Evolutionary conservation across 2,113 vertebrate genomes (phyloP), one percentile per base, ranked within the genome.

Genomic region (Falcunculus frontatus): DNA sequence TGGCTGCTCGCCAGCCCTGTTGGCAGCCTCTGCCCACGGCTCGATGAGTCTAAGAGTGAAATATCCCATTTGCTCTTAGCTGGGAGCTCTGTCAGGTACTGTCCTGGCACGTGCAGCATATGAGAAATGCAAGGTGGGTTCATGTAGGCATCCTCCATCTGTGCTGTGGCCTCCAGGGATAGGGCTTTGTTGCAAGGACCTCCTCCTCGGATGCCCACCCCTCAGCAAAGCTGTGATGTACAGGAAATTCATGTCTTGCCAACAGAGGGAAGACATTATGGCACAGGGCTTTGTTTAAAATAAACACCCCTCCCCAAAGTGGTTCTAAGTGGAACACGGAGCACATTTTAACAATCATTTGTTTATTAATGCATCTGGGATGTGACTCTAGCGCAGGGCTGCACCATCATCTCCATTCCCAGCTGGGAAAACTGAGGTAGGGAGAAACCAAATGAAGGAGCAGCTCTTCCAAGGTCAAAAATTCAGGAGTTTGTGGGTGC

Each of bases 371-470:
- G 65, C 13, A 3, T 89, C n/a, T 77, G 30, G 14, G 81, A 65
- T 57, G 49, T 16, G 37, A 26, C 42, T 79, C 14, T 13, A 47
- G 60, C 0, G 0, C 33, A 35, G 76, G 44, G 47, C 49, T 76
- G 89, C 53, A 33, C 16, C 23, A 5, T 69, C 90, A 63, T 80
- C 50, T 47, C n/a, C 35, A 5, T 79, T 83, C 93, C 59, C 63
- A 90, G 33, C 33, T 80, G 57, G 63, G 75, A 55, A 95, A 96
- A 96, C 73, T 65, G 62, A 95, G 87, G 91, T 17, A 65, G 60
- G 46, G 73, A 75, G 60, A 65, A 87, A 57, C 13, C 57, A 77
- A 93, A 85, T 15, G 67, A 84, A 87, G 80, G 55, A 85, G 37
- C 63, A 65, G n/a, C 39, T 91, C 70, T 70, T 87, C 82, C 50